Evolutionary conservation across 2,888 invertebrate species (phyloP), one percentile per base, ranked within the genome.

Genomic region (Acanthosepion lycidas): DNA sequence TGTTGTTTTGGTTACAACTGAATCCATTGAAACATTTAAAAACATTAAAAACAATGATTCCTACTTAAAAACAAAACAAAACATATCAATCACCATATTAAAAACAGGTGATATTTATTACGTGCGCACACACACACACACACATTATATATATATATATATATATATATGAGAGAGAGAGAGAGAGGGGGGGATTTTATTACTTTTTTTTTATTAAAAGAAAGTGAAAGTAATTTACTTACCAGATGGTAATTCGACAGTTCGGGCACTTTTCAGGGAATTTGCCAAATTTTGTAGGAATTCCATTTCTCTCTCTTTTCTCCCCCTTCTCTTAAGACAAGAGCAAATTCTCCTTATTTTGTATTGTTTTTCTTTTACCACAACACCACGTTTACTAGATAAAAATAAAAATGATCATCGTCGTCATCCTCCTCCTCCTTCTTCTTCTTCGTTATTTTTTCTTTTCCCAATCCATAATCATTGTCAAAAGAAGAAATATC

Each of bases 191-290:
- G 92, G 20, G n/a, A 42, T 91, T 51, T 49, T 20, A 20, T 94
- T 20, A 33, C 91, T 28, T 28, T 93, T 49, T 42, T 23, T 94
- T 51, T 28, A 28, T 28, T 23, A 6, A 26, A 55, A 53, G 23
- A 55, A 94, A n/a, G 91, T 51, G 55, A n/a, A 42, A 42, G 92
- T 55, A 48, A 78, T 91, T 64, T 20, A 23, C 94, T 55, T 95
- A 97, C 97, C 97, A 95, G 95, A 95, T 28, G 97, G 97, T n/a
- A 97, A 95, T 95, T 97, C 96, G 28, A 97, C 97, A n/a, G 97
- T 96, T 78, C 97, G 95, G 23, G 96, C 97, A 95, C 96, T 96
- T 95, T 96, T 95, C 42, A 97, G 95, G 94, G 97, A 97, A 93
- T 96, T 96, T n/a, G 96, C 96, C 64, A 97, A 95, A 94, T 96